phyloP scores from a whole-genome alignment of 2,113 vertebrate genomes.

The Rousettus leschenaultii region DNA sequence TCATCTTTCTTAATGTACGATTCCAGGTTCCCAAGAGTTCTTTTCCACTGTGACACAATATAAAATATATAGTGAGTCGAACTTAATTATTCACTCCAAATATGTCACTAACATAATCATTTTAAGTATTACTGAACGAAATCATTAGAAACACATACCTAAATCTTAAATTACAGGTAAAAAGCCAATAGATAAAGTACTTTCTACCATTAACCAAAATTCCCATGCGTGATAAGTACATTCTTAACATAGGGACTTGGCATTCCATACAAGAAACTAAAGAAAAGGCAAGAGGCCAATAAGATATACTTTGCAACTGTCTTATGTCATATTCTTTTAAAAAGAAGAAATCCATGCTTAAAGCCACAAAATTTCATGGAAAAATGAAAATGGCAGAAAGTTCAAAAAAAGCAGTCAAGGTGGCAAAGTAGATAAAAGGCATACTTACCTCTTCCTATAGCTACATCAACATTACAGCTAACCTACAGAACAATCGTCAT shows the following conservation, averaged over 20 bases:
- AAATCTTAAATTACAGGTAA: neutral
- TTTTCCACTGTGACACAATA: neutral
- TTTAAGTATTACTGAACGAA: neutral
- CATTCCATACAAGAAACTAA: neutral
- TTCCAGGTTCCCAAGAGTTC: neutral
- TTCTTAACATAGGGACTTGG: neutral
- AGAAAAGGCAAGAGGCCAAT: neutral
- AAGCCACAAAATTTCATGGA: neutral
- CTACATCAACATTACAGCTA: too few species aligned
- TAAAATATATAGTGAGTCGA: neutral
- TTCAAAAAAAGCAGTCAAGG: neutral
- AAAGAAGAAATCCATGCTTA: neutral
- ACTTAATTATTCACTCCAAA: neutral
- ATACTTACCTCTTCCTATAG: too few species aligned
- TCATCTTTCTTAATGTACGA: neutral
- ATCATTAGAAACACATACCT: neutral
- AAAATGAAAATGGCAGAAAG: neutral
- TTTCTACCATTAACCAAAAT: neutral
- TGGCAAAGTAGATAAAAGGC: too few species aligned
- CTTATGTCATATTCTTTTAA: neutral
- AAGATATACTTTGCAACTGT: neutral
- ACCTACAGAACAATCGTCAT: too few species aligned
- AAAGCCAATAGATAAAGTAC: neutral
- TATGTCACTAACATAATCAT: neutral
- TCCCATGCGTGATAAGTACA: neutral